Base-by-base conservation (phyloP, 2,888 invertebrate genomes). In the Caprella mutica region DNA sequence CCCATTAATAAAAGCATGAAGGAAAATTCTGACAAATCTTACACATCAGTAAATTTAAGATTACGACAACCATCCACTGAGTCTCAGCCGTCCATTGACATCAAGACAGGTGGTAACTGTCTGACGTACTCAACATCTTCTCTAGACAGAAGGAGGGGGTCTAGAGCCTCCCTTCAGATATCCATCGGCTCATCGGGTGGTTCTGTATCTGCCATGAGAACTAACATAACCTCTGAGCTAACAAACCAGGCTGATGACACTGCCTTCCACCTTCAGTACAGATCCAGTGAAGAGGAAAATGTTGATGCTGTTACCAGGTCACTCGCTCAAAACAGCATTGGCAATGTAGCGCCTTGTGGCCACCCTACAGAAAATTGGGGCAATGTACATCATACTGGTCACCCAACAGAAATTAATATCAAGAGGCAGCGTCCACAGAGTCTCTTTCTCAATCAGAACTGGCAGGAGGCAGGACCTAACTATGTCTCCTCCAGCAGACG, bases 201-300 rank as follows among this genome's bases (percentile, higher is more conserved):
- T 43, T 59, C 63, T 33, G 58, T 63, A 39, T 63, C 63, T 21
- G 63, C 63, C 29, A 63, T 63, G 63, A 56, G 63, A 48, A 63
- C 63, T 42, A 63, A 63, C 48, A 57, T 63, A 43, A 56, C 56
- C 52, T 59, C 56, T 52, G 57, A 59, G 54, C 59, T 56, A 52
- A 55, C n/a, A n/a, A n/a, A n/a, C n/a, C 56, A 56, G 54, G 55
- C 39, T 55, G 59, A 57, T 38, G 58, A 63, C 52, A 63, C 63
- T 55, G 63, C 63, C 33, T 59, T 63, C 58, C 63, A 63, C 56
- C 59, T 63, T 54, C 57, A 59, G 52, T 63, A 63, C 59, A 62
- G 62, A 53, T 59, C 59, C 33, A 52, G 57, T 53, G 57, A 55
- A 19, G n/a, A n/a, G n/a, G n/a, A n/a, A n/a, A n/a, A n/a, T n/a